Base-by-base conservation (phyloP, 2,797 vertebrate genomes). In the Epinephelus awoara region DNA sequence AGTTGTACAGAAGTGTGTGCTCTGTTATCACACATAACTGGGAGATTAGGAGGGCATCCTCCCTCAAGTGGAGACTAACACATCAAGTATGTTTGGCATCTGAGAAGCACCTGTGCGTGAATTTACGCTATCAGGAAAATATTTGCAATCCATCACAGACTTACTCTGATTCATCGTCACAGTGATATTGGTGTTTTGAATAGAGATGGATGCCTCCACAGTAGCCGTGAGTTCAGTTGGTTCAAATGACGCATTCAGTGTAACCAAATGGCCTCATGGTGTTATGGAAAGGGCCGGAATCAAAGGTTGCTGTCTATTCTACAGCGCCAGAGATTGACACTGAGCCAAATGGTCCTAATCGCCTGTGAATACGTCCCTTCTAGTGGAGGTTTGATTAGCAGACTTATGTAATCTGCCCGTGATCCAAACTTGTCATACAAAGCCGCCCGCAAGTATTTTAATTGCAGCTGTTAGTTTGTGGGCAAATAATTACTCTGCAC, bases 321-420 rank as follows among this genome's bases (percentile, higher is more conserved):
- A 23, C 63, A 61, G 50, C 4, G 0, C 67, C 25, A 65, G 19
- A 73, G 81, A 81, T 47, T 69, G 82, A 87, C 68, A 58, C 14
- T 1, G 18, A 67, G 52, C 68, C 72, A 76, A 86, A 87, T 55
- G 72, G n/a, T 78, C 54, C 72, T 79, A 84, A 84, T 84, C 15
- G 18, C 23, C 23, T 58, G 38, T 77, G 70, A 84, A 85, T 83
- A 86, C 75, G 29, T 59, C 46, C 46, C 65, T 72, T 83, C 50
- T 73, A 11, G 56, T 40, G 15, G 14, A 62, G 67, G 38, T 27
- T 59, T 80, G 66, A 85, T 88, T 67, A 86, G 61, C 55, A 77
- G 72, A 72, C 40, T 91, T 85, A 82, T 59, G 62, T 85, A 80
- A 89, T 77, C 62, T 27, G 61, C 67, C 51, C 4, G 11, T 50